phyloP scores from a whole-genome alignment of 2,113 vertebrate genomes.

The Copsychus sechellarum region DNA sequence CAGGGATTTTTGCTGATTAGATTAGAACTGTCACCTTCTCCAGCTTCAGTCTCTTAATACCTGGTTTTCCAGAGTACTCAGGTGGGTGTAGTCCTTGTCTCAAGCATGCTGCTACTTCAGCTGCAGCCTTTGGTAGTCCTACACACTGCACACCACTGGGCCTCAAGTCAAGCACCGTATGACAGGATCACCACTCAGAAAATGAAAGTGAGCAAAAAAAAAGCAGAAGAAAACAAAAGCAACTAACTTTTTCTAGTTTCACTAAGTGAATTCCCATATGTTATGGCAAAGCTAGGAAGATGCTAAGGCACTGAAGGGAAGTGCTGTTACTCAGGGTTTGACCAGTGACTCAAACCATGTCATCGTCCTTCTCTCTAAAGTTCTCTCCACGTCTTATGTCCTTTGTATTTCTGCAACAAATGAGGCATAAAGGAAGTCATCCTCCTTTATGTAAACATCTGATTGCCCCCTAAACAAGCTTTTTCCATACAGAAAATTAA shows the following conservation, averaged over 20 bases:
- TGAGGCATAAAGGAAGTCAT: neutral
- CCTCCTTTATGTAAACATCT: neutral
- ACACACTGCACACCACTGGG: neutral
- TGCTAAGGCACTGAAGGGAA: neutral
- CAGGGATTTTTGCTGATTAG: neutral
- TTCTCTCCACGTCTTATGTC: neutral
- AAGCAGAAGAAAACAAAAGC: neutral
- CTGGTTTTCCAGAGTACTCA: neutral
- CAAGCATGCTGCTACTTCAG: neutral
- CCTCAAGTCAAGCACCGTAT: neutral
- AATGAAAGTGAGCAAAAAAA: neutral
- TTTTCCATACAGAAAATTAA: neutral
- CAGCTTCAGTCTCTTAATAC: neutral
- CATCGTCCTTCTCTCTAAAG: neutral
- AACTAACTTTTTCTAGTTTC: neutral
- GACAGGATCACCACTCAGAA: neutral
- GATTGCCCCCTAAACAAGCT: neutral
- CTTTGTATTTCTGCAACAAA: neutral
- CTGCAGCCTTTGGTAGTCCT: neutral
- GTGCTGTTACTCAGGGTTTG: neutral
- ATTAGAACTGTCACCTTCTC: neutral
- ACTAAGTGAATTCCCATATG: neutral
- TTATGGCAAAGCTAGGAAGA: neutral
- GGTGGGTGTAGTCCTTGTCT: neutral
- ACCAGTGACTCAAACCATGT: neutral